Conservation (phyloP, 2,113 vertebrate species). For the Epinephelus lanceolatus region DNA sequence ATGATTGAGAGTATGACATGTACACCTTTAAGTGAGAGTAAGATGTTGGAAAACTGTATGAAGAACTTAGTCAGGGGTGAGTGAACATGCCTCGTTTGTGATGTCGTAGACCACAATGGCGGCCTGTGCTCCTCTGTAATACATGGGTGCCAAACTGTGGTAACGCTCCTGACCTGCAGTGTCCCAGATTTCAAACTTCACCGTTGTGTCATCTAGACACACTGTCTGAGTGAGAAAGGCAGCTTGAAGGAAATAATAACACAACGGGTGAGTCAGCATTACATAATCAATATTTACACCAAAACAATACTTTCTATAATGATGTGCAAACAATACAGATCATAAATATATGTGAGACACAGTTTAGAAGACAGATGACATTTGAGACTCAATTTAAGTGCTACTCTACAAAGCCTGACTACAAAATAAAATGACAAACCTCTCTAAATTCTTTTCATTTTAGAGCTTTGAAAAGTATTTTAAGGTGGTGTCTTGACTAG, state of each 20-base stretch:
- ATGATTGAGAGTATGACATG: background rate
- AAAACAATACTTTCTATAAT: background rate
- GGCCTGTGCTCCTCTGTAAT: constrained; percentile 98
- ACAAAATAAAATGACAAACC: background rate
- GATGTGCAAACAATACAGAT: background rate
- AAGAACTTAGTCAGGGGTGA: background rate
- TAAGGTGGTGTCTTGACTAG: background rate
- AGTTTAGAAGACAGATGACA: background rate
- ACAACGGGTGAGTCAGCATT: constrained; percentile 1
- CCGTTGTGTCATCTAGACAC: constrained; percentile 98
- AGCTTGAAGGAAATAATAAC: constrained; percentile 81
- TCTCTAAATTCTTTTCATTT: background rate
- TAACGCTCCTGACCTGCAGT: constrained; percentile 98
- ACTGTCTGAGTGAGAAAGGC: constrained; percentile 99
- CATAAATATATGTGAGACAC: background rate
- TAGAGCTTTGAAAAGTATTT: background rate
- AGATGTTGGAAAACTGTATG: background rate
- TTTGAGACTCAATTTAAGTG: background rate
- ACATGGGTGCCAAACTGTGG: constrained; percentile 99
- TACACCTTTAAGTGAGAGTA: background rate
- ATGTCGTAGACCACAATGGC: constrained; percentile 99
- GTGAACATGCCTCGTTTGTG: constrained; percentile 92
- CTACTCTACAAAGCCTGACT: background rate
- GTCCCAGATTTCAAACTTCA: constrained; percentile 99
- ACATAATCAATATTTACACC: background rate